Evolutionary conservation across 1,140 invertebrate genomes (phyloP).

Genomic region (Drosophila truncata): DNA sequence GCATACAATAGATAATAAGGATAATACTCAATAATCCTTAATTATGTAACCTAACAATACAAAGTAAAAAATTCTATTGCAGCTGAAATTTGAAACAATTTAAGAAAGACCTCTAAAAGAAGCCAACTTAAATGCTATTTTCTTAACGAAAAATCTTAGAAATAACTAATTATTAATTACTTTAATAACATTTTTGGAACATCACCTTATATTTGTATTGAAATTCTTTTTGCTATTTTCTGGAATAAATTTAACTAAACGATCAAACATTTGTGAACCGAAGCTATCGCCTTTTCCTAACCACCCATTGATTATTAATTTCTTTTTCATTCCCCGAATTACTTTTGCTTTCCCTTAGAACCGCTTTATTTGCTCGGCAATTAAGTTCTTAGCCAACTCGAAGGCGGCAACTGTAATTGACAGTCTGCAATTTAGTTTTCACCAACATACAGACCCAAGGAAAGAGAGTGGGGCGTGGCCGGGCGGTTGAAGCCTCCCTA

Average conservation of each 20-base stretch:
- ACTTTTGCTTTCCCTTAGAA: slow-evolving; percentile 11
- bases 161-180: not conserved
- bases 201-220: not conserved
- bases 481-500: slow-evolving; percentile 24
- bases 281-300: not conserved
- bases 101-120: not conserved
- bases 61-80: not conserved
- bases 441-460: slow-evolving; percentile 9
- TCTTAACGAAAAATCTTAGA: not conserved
- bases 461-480: slow-evolving; percentile 49
- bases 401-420: slow-evolving; percentile 77
- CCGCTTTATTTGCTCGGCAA: slow-evolving; percentile 46
- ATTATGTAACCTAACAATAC: not conserved
- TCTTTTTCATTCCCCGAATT: slow-evolving; percentile 17
- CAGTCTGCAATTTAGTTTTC: slow-evolving; percentile 64
- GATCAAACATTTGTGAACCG: not conserved
- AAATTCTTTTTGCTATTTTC: not conserved
- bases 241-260: not conserved
- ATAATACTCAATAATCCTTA: not conserved
- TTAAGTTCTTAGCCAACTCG: slow-evolving; percentile 51
- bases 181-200: not conserved
- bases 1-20: not conserved
- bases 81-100: not conserved
- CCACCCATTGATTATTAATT: slow-evolving; percentile 68
- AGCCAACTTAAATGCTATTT: not conserved